Evolutionary conservation across 2,797 vertebrate genomes (phyloP).

Genomic region (Sphaeramia orbicularis): DNA sequence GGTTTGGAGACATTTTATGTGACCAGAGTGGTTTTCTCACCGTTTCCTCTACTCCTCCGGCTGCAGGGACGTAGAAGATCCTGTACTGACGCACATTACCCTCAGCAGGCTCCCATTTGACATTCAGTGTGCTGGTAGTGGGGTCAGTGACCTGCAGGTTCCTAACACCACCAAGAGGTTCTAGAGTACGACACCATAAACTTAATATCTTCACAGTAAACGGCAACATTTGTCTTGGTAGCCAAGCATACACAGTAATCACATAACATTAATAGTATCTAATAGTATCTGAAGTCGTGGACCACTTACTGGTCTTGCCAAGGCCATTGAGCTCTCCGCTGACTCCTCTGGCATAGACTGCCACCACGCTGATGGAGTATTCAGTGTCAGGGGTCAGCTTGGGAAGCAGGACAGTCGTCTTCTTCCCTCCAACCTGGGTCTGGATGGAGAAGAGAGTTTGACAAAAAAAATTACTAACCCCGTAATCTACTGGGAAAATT

Average conservation of each 20-base stretch:
- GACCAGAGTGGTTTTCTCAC: slow-evolving; percentile 70
- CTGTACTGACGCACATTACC: slow-evolving; percentile 95
- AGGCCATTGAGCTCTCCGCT: slow-evolving; percentile 90
- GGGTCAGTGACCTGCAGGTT: slow-evolving; percentile 94
- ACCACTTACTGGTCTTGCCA: slow-evolving; percentile 94
- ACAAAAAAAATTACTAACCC: slow-evolving; percentile 10
- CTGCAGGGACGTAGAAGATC: slow-evolving; percentile 89
- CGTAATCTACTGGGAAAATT: neutral
- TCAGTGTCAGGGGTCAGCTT: slow-evolving; percentile 95
- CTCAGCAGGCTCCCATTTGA: slow-evolving; percentile 95
- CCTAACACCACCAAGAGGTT: slow-evolving; percentile 92
- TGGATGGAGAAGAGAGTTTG: slow-evolving; percentile 59
- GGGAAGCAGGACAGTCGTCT: slow-evolving; percentile 92
- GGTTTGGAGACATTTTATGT: neutral
- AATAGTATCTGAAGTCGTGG: neutral
- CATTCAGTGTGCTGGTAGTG: slow-evolving; percentile 92
- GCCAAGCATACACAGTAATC: neutral
- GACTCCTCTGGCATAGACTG: slow-evolving; percentile 88
- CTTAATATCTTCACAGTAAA: slow-evolving; percentile 4
- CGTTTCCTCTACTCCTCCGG: slow-evolving; percentile 90
- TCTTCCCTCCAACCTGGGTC: slow-evolving; percentile 92
- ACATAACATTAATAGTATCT: neutral
- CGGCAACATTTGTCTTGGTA: neutral
- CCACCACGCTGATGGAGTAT: slow-evolving; percentile 92
- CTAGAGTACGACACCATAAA: slow-evolving; percentile 67